Percentiles rank a stretch among this genome's conserved stretches.
Conservation (phyloP, 2,888 invertebrate species). For the Drosophila multiciliata region DNA sequence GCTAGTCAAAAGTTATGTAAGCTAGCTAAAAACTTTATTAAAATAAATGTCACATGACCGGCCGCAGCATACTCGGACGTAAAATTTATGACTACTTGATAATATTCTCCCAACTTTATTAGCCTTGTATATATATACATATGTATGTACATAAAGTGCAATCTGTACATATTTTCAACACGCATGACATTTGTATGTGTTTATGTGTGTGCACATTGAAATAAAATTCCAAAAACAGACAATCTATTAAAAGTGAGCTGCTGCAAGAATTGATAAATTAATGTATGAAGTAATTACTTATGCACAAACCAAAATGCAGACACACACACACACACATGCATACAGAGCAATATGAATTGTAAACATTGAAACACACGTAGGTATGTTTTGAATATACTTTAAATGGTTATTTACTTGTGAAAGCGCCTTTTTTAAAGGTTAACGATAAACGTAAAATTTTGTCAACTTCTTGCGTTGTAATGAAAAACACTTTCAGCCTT, state of each 20-base stretch:
- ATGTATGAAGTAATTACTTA: constrained; percentile 7
- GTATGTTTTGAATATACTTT: constrained; percentile 13
- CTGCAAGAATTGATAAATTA: background rate
- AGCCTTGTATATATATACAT: constrained; percentile 16
- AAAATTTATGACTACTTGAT: constrained; percentile 6
- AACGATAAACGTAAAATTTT: constrained; percentile 34
- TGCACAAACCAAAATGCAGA: background rate
- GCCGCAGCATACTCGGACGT: constrained; percentile 1
- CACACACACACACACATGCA: constrained; percentile 5
- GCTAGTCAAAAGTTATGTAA: constrained; percentile 15
- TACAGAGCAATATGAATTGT: constrained; percentile 16
- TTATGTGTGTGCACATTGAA: constrained; percentile 1
- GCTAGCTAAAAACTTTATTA: constrained; percentile 5
- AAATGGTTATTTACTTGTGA: constrained; percentile 57
- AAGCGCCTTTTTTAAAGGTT: constrained; percentile 52
- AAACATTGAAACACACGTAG: constrained; percentile 17
- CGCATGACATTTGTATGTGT: background rate
- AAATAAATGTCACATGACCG: constrained; percentile 16
- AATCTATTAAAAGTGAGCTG: background rate
- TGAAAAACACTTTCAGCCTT: constrained; percentile 22
- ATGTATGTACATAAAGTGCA: background rate
- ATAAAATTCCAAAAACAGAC: background rate
- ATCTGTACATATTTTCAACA: constrained; percentile 1
- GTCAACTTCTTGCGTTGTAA: constrained; percentile 39
- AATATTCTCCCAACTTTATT: constrained; percentile 5